These are phyloP conservation scores for Osmoderma eremita DNA, from an alignment of 2,888 invertebrate genomes.

Conservation along the genomic window DNA sequence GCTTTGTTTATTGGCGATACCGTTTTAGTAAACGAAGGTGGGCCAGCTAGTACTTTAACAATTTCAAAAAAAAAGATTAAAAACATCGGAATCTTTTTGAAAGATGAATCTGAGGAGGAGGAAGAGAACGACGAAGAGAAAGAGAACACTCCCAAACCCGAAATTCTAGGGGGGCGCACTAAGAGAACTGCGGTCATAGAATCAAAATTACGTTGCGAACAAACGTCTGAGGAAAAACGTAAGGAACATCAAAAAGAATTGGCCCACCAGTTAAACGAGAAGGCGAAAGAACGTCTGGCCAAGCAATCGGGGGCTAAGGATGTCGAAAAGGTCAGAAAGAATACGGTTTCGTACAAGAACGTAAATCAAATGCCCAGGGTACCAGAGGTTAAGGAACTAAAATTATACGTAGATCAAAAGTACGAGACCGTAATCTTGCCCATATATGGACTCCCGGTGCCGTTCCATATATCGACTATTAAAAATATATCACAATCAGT, in stretches of 20 bases:
- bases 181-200: conserved; percentile 92
- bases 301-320: conserved; percentile 88
- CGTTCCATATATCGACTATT: conserved; percentile 98
- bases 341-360: conserved; percentile 94
- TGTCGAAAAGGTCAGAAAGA: conserved; percentile 89
- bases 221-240: conserved; percentile 96
- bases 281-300: conserved; percentile 91
- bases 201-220: conserved; percentile 91
- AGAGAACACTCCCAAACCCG: conserved; percentile 73
- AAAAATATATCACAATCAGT: conserved; percentile 99
- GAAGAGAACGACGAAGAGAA: conserved; percentile 83
- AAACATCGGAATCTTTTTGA: conserved; percentile 94
- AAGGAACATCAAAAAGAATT: conserved; percentile 97
- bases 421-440: conserved; percentile 99
- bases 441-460: conserved; percentile 94
- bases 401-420: conserved; percentile 95
- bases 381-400: conserved; percentile 90
- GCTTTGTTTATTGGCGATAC: conserved; percentile 97
- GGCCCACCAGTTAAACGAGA: conserved; percentile 88
- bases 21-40: conserved; percentile 88
- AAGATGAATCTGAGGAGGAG: conserved; percentile 88
- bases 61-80: conserved; percentile 95
- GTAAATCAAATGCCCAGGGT: conserved; percentile 93
- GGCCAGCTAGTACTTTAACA: conserved; percentile 87
- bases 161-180: conserved; percentile 74